Evolutionary conservation across 1,140 invertebrate genomes (phyloP).

Genomic region (Maconellicoccus hirsutus): DNA sequence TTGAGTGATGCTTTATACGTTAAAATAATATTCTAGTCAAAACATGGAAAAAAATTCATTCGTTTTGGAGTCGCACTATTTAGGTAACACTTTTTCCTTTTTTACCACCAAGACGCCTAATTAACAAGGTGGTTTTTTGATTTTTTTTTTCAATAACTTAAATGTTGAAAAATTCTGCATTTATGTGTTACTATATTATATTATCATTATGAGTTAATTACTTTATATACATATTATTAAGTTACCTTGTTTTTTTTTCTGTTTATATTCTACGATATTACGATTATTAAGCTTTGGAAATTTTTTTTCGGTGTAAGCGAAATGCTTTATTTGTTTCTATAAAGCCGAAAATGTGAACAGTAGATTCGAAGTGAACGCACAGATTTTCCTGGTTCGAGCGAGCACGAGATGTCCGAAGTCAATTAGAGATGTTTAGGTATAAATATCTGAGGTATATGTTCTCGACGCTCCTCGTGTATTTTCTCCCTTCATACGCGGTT

Average conservation of each 20-base stretch:
- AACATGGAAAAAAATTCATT: not conserved
- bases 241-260: not conserved
- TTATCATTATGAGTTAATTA: not conserved
- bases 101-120: too few relatives aligned
- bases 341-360: too few relatives aligned
- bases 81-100: not conserved
- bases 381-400: too few relatives aligned
- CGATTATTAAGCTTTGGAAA: too few relatives aligned
- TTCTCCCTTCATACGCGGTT: not conserved
- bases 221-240: not conserved
- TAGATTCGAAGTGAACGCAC: too few relatives aligned
- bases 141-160: not conserved
- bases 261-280: not conserved
- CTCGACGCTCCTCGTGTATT: not conserved
- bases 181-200: constrained; percentile 10
- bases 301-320: too few relatives aligned
- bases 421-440: not conserved
- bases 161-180: constrained; percentile 4
- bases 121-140: too few relatives aligned
- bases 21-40: not conserved
- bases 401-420: too few relatives aligned
- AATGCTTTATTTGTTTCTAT: too few relatives aligned
- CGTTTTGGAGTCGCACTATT: not conserved
- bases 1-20: too few relatives aligned
- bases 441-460: not conserved